Base-by-base conservation (phyloP, 2,113 vertebrate species). In the Gymnobelideus leadbeateri region DNA sequence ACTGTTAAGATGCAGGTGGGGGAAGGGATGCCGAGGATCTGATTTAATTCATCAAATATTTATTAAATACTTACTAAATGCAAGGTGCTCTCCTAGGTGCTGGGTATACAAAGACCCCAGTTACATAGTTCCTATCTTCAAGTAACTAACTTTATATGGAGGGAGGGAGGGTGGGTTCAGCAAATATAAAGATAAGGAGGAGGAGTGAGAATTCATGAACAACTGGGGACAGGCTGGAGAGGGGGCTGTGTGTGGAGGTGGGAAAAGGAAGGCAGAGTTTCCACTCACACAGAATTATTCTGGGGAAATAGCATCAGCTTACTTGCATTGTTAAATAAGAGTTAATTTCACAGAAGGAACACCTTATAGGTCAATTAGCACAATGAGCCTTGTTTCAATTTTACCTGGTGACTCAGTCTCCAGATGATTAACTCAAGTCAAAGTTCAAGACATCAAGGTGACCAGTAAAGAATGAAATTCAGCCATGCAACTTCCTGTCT, bases 1-100 rank as follows among this genome's bases (percentile, higher is more conserved):
- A 24, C 24, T 96, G 54, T 93, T 96, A 93, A 47, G 91, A 57
- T 51, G 49, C 5, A 52, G 16, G n/a, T 37, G 26, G 49, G 10
- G 47, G 53, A 68, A 8, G 14, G 51, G 49, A 0, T 91, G 19
- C 49, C 93, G 92, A 93, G 21, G 21, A 43, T 84, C 19, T 43
- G 19, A 84, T 84, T 84, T 43, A 84, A 43, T 8, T 84, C 68
- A 43, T 84, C 37, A 84, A 84, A 84, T 84, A 84, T 84, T 84
- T 77, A 77, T 77, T 43, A 84, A 84, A n/a, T 43, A n/a, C 68
- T 77, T 77, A n/a, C 37, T 19, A 77, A 77, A n/a, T n/a, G 4
- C 68, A 77, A 77, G 68, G 25, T 21, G 16, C 37, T n/a, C 14
- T 77, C 37, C 68, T 77, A 77, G 68, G 68, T 77, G 19, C 68